Percentiles rank a stretch among this genome's conserved stretches.
Evolutionary conservation across 2,797 vertebrate species (phyloP).

Genomic region (Glossophaga mutica): DNA sequence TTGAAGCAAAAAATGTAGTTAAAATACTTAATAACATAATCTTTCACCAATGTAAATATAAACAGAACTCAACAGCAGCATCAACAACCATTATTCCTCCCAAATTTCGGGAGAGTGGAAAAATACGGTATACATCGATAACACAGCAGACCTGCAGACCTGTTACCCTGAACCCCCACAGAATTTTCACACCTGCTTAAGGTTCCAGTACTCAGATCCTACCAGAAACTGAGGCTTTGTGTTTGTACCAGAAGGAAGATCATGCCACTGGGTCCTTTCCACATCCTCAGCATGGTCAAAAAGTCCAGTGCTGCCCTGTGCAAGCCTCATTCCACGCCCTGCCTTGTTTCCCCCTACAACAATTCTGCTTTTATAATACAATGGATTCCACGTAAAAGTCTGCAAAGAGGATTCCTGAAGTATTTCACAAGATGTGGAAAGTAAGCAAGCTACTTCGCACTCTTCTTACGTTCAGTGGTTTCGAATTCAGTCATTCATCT

Average conservation of each 20-base stretch:
- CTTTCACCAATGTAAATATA: too few relatives aligned
- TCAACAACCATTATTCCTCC: too few relatives aligned
- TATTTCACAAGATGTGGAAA: not conserved
- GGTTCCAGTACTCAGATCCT: not conserved
- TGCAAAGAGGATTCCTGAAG: not conserved
- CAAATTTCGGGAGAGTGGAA: too few relatives aligned
- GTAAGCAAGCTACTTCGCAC: not conserved
- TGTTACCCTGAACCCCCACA: fast-evolving
- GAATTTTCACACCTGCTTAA: not conserved
- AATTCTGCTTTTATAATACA: not conserved
- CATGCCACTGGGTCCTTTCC: fast-evolving
- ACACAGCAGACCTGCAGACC: not conserved
- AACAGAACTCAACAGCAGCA: too few relatives aligned
- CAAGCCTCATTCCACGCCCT: not conserved
- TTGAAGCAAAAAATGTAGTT: too few relatives aligned
- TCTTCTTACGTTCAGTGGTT: not conserved
- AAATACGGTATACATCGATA: not conserved
- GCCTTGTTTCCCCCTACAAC: not conserved
- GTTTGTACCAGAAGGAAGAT: not conserved
- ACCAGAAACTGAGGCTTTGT: not conserved
- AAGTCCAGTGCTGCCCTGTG: not conserved
- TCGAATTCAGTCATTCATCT: not conserved
- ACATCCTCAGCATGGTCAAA: not conserved
- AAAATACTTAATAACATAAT: too few relatives aligned
- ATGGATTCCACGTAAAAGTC: not conserved